Percentiles rank a stretch among this genome's conserved stretches.
phyloP scores from a whole-genome alignment of 2,888 invertebrate genomes.

The Endomychus coccineus region DNA sequence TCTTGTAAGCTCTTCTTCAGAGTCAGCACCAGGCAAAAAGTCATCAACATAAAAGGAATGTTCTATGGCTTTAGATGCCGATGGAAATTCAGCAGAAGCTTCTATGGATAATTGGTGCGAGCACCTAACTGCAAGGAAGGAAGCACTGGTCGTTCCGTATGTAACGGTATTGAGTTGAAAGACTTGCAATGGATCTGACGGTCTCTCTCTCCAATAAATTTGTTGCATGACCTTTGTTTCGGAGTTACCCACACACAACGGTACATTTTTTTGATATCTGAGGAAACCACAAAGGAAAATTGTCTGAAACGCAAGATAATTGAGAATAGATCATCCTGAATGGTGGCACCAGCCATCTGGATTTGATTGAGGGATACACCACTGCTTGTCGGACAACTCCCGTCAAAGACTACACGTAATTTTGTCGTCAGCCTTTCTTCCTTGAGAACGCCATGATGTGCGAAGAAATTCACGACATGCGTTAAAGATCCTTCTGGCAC shows the following conservation, averaged over 20 bases:
- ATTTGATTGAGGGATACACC: slow-evolving; percentile 22
- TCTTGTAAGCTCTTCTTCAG: slow-evolving; percentile 11
- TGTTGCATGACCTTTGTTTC: slow-evolving; percentile 18
- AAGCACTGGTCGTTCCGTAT: slow-evolving; percentile 19
- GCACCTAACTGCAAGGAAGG: slow-evolving; percentile 21
- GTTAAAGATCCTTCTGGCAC: background rate
- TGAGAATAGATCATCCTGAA: slow-evolving; percentile 20
- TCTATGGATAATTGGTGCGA: slow-evolving; percentile 19
- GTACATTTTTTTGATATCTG: slow-evolving; percentile 23
- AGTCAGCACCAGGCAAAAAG: slow-evolving; percentile 16
- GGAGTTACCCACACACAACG: slow-evolving; percentile 18
- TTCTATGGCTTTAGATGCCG: slow-evolving; percentile 14
- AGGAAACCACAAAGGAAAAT: slow-evolving; percentile 15
- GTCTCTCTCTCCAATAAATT: slow-evolving; percentile 19
- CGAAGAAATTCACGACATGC: slow-evolving; percentile 16
- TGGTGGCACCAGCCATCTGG: slow-evolving; percentile 18
- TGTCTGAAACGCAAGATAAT: slow-evolving; percentile 19
- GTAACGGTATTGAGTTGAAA: slow-evolving; percentile 21
- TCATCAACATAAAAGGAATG: slow-evolving; percentile 19
- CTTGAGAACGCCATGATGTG: slow-evolving; percentile 25
- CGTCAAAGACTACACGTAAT: slow-evolving; percentile 24
- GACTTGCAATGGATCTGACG: slow-evolving; percentile 9
- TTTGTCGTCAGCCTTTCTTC: slow-evolving; percentile 20
- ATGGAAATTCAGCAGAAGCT: slow-evolving; percentile 12
- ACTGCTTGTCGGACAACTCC: slow-evolving; percentile 17